A percentile compares a stretch with the other conserved stretches of the same genome.
phyloP scores from a whole-genome alignment of 1,140 invertebrate genomes.

The Panagrolaimus sp. region DNA sequence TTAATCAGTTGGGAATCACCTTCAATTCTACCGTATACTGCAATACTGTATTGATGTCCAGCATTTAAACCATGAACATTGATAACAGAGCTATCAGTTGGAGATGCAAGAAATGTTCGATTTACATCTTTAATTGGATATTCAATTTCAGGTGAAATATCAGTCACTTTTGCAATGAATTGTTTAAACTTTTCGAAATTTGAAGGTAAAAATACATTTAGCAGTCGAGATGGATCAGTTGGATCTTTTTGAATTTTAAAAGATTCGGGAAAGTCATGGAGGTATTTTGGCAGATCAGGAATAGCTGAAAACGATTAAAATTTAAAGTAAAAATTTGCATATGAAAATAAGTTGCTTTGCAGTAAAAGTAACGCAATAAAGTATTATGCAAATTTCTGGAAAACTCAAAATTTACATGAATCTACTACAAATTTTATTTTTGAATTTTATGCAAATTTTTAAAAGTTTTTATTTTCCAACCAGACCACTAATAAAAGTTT shows the following conservation, averaged over 20 bases:
- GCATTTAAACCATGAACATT: slow-evolving; percentile 52
- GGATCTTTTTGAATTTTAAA: slow-evolving; percentile 30
- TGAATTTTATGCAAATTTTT: no score
- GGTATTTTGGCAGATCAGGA: neutral
- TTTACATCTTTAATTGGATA: slow-evolving; percentile 42
- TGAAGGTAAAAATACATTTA: slow-evolving; percentile 41
- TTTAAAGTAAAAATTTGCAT: no score
- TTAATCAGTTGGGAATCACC: slow-evolving; percentile 48
- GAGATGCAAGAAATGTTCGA: slow-evolving; percentile 45
- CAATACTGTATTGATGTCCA: slow-evolving; percentile 52
- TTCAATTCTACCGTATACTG: slow-evolving; percentile 47
- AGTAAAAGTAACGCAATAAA: no score
- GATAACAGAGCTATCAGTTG: slow-evolving; percentile 38
- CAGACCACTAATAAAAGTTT: no score
- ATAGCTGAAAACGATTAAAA: no score
- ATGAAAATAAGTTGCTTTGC: no score
- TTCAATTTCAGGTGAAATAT: slow-evolving; percentile 44
- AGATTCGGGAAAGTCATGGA: slow-evolving; percentile 15
- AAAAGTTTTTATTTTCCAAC: no score
- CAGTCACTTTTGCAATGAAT: slow-evolving; percentile 51
- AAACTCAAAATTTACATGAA: no score
- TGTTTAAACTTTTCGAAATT: slow-evolving; percentile 36
- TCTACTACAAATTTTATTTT: no score
- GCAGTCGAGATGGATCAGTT: slow-evolving; percentile 36
- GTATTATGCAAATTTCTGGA: no score